phyloP scores from a whole-genome alignment of 2,888 invertebrate species.

The Cosmorhoe ocellata region DNA sequence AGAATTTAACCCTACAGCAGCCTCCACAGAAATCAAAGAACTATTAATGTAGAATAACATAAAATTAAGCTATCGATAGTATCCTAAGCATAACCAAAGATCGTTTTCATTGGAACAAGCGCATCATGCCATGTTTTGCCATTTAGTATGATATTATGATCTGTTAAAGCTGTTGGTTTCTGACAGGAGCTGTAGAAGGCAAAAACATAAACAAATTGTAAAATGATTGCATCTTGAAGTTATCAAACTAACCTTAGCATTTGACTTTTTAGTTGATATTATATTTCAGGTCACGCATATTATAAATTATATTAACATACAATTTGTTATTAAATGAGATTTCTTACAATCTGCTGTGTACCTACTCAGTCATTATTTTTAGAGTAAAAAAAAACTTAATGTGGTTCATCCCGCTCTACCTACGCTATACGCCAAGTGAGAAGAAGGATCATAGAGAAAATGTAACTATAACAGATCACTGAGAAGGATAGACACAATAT shows the following conservation, averaged over 20 bases:
- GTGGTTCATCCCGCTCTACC: too few species aligned
- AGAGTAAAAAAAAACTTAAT: too few species aligned
- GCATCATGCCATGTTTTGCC: constrained; percentile 20
- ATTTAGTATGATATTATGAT: constrained; percentile 13
- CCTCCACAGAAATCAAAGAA: constrained; percentile 11
- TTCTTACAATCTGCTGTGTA: background rate
- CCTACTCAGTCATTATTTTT: too few species aligned
- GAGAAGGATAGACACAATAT: too few species aligned
- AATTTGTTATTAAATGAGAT: constrained; percentile 10
- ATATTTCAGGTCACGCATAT: constrained; percentile 7
- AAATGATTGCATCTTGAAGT: background rate
- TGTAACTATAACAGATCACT: too few species aligned
- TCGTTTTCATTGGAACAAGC: constrained; percentile 11
- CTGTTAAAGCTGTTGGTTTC: background rate
- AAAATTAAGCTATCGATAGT: constrained; percentile 11
- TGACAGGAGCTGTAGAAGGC: constrained; percentile 1
- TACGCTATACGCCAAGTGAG: too few species aligned
- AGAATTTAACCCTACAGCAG: constrained; percentile 3
- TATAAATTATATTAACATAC: constrained; percentile 2
- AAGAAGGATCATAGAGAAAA: too few species aligned
- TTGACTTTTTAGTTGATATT: constrained; percentile 4
- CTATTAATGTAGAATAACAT: constrained; percentile 20
- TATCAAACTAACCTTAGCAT: constrained; percentile 7
- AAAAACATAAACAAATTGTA: constrained; percentile 1
- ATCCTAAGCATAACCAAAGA: constrained; percentile 18